A percentile compares a stretch with the other conserved stretches of the same genome.
Evolutionary conservation across 2,113 vertebrate genomes (phyloP).

Genomic region (Megaceryle maxima): DNA sequence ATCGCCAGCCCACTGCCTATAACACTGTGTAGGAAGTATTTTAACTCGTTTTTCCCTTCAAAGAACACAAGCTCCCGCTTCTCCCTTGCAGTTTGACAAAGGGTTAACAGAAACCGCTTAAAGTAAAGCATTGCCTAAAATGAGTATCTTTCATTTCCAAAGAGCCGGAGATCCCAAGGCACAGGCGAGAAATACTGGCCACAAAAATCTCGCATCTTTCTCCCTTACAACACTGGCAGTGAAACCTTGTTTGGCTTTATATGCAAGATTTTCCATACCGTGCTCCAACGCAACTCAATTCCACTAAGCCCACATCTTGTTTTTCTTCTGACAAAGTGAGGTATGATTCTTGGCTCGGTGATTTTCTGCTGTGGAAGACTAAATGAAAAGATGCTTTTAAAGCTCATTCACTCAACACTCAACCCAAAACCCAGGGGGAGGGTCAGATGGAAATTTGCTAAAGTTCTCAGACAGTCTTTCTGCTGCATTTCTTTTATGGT

Average conservation of each 20-base stretch:
- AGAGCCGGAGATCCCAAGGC: not conserved
- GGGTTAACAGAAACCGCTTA: not conserved
- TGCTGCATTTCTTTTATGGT: conserved; percentile 3
- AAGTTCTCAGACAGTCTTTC: not conserved
- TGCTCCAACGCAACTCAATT: conserved; percentile 5
- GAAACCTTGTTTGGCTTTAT: conserved; percentile 32
- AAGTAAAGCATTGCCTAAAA: not conserved
- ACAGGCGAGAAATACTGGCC: not conserved
- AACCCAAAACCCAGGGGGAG: conserved; percentile 30
- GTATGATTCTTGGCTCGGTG: conserved; percentile 27
- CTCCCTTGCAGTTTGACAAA: not conserved
- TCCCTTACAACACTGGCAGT: conserved; percentile 36
- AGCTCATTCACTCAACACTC: conserved; percentile 57
- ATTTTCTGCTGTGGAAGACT: conserved; percentile 3
- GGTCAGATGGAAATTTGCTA: not conserved
- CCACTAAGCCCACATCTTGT: conserved; percentile 61
- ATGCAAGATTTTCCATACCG: conserved; percentile 46
- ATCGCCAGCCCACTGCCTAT: not conserved
- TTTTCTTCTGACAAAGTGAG: conserved; percentile 64
- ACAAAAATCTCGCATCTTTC: not conserved
- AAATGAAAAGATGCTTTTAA: conserved; percentile 67
- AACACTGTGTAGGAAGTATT: rapidly evolving
- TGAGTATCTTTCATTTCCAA: not conserved
- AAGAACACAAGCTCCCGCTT: not conserved
- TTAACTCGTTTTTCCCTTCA: not conserved